A percentile compares a stretch with the other conserved stretches of the same genome.
These are phyloP conservation scores for Melanotaenia pygmaea DNA, from an alignment of 2,797 vertebrate genomes.

Conservation along the genomic window DNA sequence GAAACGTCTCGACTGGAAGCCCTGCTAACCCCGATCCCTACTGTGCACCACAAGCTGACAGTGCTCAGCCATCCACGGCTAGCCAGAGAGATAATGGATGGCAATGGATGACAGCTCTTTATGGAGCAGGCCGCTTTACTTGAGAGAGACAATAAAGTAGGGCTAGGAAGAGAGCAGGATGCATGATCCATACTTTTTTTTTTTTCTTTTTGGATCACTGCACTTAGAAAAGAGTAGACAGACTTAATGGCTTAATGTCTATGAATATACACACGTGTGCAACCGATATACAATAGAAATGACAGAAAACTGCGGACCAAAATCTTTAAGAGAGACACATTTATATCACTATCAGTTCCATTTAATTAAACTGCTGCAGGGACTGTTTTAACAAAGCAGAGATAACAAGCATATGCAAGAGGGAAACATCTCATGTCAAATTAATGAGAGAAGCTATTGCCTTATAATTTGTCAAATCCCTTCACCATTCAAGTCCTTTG, in stretches of 20 bases:
- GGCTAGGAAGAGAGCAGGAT: conserved; percentile 22
- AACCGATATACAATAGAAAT: conserved; percentile 8
- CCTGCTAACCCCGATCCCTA: conserved; percentile 55
- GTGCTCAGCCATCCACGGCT: conserved; percentile 65
- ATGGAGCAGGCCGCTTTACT: conserved; percentile 35
- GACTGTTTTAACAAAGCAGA: conserved; percentile 17
- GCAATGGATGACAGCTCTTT: conserved; percentile 66
- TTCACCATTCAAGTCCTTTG: not conserved
- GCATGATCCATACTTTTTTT: conserved; percentile 46
- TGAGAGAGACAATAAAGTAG: conserved; percentile 28
- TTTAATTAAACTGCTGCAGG: conserved; percentile 15
- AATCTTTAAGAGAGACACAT: conserved; percentile 7
- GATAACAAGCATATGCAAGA: conserved; percentile 25
- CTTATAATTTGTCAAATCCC: conserved; percentile 46
- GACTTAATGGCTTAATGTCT: not conserved
- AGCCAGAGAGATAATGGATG: conserved; percentile 69
- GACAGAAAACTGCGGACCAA: conserved; percentile 1
- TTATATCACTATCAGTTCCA: conserved; percentile 10
- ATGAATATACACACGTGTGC: not conserved
- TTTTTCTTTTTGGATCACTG: conserved; percentile 19
- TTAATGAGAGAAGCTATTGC: conserved; percentile 49
- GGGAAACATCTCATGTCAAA: conserved; percentile 46
- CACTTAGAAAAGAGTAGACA: not conserved
- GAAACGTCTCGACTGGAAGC: conserved; percentile 38
- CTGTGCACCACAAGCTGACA: conserved; percentile 53